Evolutionary conservation across 1,140 invertebrate species (phyloP).

Genomic region (Rhyzopertha dominica): DNA sequence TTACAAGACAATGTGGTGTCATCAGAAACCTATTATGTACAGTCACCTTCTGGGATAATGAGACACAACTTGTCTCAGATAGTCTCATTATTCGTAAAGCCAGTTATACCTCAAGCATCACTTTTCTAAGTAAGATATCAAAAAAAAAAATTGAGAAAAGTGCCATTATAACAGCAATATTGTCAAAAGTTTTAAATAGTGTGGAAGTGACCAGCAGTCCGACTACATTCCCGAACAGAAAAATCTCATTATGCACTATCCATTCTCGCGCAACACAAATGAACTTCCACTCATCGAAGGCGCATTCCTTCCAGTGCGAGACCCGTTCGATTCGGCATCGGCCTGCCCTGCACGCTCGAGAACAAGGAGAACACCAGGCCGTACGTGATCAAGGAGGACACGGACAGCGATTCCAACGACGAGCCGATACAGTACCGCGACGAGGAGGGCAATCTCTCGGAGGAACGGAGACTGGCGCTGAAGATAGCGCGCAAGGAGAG

Average conservation of each 20-base stretch:
- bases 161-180: too few relatives aligned
- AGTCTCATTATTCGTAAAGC: too few relatives aligned
- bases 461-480: slow-evolving; percentile 64
- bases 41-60: too few relatives aligned
- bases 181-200: too few relatives aligned
- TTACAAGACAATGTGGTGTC: too few relatives aligned
- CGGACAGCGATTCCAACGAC: slow-evolving; percentile 70
- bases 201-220: too few relatives aligned
- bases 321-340: slow-evolving; percentile 69
- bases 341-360: slow-evolving; percentile 67
- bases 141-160: too few relatives aligned
- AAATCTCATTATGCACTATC: slow-evolving; percentile 2
- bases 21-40: too few relatives aligned
- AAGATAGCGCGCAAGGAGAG: slow-evolving; percentile 95
- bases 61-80: too few relatives aligned
- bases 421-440: slow-evolving; percentile 47
- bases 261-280: background rate
- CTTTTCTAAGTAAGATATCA: too few relatives aligned
- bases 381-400: slow-evolving; percentile 63
- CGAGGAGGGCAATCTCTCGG: slow-evolving; percentile 42
- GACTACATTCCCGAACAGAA: slow-evolving; percentile 1
- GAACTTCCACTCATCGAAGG: slow-evolving; percentile 5
- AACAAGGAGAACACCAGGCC: slow-evolving; percentile 82
- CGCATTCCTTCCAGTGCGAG: slow-evolving; percentile 56
- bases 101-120: too few relatives aligned